Base-by-base conservation (phyloP, 1,140 invertebrate genomes). In the Drosophila pseudoananassae region DNA sequence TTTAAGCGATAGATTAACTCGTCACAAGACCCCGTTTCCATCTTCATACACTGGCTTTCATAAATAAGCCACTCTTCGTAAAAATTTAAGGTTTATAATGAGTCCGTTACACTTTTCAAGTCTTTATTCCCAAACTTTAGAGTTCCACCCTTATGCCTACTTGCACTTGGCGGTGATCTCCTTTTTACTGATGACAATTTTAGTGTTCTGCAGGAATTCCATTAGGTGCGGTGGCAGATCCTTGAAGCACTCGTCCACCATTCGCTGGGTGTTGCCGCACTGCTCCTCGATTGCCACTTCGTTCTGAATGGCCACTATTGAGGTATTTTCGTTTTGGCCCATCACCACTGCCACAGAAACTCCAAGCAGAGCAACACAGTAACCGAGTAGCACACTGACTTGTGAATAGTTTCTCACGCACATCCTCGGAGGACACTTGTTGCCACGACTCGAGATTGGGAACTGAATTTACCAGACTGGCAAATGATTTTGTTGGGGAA, bases 231-330 rank as follows among this genome's bases (percentile, higher is more conserved):
- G 76, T 10, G 90, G 90, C 23, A 91, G 68, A 72, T 91, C 85
- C 64, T 91, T 90, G 29, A 91, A 91, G 71, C 90, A 91, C 52
- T 91, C 77, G 25, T 91, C 88, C 4, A 91, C 81, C 88, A 91
- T 90, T 12, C 76, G 80, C 52, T 90, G 70, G 10, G 84, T 90
- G 50, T 74, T 79, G 29, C 90, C 90, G 47, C 90, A 91, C 5
- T 71, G 40, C n/a, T 17, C 40, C 40, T 17, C 40, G 40, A 7
- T 12, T 5, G 40, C 15, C 40, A 43, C 54, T 17, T 83, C 61
- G 1, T 43, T 55, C 38, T 40, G 53, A 17, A 49, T 31, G 45
- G 64, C 33, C 29, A 49, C n/a, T 14, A 59, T 55, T 7, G 51
- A 50, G 4, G 27, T 59, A 23, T 49, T 60, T 10, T 61, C 66